Evolutionary conservation across 2,113 vertebrate genomes (phyloP).

Genomic region (Laticauda laticaudata): DNA sequence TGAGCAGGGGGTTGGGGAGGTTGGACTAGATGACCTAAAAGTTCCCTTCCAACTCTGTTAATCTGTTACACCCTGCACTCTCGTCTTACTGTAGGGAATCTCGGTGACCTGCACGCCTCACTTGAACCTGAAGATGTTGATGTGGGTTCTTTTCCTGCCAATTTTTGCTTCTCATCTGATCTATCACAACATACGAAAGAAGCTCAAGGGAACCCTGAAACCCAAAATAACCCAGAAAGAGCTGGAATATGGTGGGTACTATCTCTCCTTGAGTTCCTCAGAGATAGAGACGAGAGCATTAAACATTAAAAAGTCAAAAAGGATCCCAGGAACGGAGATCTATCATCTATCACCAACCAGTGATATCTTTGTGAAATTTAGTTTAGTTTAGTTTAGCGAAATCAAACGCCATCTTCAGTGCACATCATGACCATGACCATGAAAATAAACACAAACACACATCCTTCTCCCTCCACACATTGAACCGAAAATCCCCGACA

Average conservation of each 20-base stretch:
- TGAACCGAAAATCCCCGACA: no score
- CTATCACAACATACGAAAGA: neutral
- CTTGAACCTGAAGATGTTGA: neutral
- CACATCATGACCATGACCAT: no score
- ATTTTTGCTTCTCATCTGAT: constrained; percentile 1
- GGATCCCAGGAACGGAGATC: neutral
- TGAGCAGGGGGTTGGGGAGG: no score
- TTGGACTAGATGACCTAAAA: no score
- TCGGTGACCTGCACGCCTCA: neutral
- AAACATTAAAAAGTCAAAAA: neutral
- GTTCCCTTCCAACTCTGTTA: no score
- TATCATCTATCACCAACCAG: no score
- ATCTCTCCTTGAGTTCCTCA: neutral
- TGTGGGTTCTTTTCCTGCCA: neutral
- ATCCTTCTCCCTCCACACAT: no score
- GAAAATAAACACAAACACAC: no score
- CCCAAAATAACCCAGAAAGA: constrained; percentile 63
- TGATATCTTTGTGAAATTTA: neutral
- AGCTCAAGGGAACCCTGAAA: constrained; percentile 62
- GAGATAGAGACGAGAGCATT: neutral
- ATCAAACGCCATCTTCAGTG: no score
- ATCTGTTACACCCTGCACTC: neutral
- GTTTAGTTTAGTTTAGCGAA: no score
- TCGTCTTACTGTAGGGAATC: neutral
- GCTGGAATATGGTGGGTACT: constrained; percentile 71